A percentile compares a stretch with the other conserved stretches of the same genome.
These are phyloP conservation scores for Penaeus chinensis DNA, from an alignment of 1,140 invertebrate genomes.

Conservation along the genomic window DNA sequence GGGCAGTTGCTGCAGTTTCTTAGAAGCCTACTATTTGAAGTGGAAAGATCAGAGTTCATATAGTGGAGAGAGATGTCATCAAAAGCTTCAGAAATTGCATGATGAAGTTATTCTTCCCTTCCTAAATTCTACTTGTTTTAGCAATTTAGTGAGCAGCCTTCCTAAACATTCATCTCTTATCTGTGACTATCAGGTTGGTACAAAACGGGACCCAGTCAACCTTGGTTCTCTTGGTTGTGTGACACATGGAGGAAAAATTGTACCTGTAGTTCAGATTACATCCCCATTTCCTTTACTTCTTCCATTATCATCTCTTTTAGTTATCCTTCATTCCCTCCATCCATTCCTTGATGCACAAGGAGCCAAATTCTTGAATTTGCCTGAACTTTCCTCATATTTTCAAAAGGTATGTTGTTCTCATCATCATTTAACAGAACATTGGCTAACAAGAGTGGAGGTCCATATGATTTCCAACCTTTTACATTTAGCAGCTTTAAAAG, in stretches of 20 bases:
- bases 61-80: slow-evolving; percentile 10
- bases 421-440: slow-evolving; percentile 33
- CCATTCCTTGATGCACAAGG: slow-evolving; percentile 35
- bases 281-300: slow-evolving; percentile 56
- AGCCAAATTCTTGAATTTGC: slow-evolving; percentile 30
- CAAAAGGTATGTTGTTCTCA: slow-evolving; percentile 19
- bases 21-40: slow-evolving; percentile 46
- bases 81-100: slow-evolving; percentile 40
- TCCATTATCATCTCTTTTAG: slow-evolving; percentile 41
- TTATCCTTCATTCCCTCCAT: slow-evolving; percentile 45
- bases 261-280: slow-evolving; percentile 39
- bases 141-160: slow-evolving; percentile 24
- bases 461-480: slow-evolving; percentile 50
- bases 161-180: slow-evolving; percentile 50
- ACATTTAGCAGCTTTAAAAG: slow-evolving; percentile 28
- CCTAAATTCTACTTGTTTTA: slow-evolving; percentile 13
- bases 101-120: slow-evolving; percentile 36
- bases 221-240: slow-evolving; percentile 56
- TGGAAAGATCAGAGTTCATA: slow-evolving; percentile 57
- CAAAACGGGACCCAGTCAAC: slow-evolving; percentile 50
- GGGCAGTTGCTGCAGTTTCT: slow-evolving; percentile 55
- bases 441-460: slow-evolving; percentile 57
- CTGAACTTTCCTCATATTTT: slow-evolving; percentile 42
- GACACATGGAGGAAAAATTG: slow-evolving; percentile 46
- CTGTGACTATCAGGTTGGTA: slow-evolving; percentile 20